phyloP scores from a whole-genome alignment of 2,888 invertebrate species.

The Tromatobia lineatoria region DNA sequence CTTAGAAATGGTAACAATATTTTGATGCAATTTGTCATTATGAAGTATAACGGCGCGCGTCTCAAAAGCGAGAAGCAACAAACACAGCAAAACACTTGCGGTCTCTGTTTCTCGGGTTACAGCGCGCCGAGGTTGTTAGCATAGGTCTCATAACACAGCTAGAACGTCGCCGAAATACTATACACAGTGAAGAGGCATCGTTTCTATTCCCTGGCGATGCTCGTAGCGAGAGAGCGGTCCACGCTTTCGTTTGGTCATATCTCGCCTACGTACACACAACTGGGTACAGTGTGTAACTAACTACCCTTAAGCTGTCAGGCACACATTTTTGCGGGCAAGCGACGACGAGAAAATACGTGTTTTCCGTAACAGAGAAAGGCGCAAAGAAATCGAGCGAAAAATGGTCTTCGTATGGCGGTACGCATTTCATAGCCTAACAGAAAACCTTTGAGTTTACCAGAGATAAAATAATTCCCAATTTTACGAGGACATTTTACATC shows the following conservation, averaged over 20 bases:
- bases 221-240: conserved; percentile 16
- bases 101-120: conserved; percentile 36
- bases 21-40: neutral
- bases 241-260: conserved; percentile 68
- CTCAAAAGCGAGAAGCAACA: conserved; percentile 45
- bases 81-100: conserved; percentile 27
- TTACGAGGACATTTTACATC: too few species aligned
- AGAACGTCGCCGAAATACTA: conserved; percentile 52
- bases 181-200: conserved; percentile 70
- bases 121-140: conserved; percentile 49
- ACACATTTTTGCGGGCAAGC: conserved; percentile 75
- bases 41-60: neutral
- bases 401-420: conserved; percentile 7
- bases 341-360: conserved; percentile 56
- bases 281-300: conserved; percentile 58
- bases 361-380: conserved; percentile 23
- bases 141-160: conserved; percentile 41
- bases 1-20: conserved; percentile 11
- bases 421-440: neutral
- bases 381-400: conserved; percentile 37
- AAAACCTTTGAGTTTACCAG: neutral
- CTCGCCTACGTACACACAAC: conserved; percentile 71
- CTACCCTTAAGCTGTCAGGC: conserved; percentile 72
- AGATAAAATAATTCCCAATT: neutral
- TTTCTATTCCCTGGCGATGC: conserved; percentile 59